Conservation (phyloP, 2,797 vertebrate genomes). For the Propithecus deckenii region DNA sequence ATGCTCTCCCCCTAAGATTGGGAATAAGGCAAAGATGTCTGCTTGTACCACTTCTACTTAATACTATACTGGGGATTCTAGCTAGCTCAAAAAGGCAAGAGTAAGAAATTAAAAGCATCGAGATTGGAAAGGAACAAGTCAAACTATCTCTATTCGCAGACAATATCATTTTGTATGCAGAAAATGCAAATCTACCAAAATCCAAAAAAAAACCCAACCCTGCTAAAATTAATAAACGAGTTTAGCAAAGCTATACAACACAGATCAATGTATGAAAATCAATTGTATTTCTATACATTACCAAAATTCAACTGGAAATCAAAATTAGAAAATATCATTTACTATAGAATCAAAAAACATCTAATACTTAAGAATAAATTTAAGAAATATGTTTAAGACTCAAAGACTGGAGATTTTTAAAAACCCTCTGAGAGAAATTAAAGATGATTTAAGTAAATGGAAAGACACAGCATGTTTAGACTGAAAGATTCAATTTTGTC, state of each 20-base stretch:
- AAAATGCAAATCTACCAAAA: neutral
- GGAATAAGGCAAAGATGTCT: neutral
- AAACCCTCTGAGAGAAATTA: neutral
- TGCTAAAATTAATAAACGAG: neutral
- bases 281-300: neutral
- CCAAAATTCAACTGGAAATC: neutral
- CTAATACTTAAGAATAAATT: neutral
- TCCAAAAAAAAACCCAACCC: no score
- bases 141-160: neutral
- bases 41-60: neutral
- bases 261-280: neutral
- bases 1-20: no score
- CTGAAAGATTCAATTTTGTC: neutral
- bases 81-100: neutral
- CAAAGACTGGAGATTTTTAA: neutral
- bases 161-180: neutral
- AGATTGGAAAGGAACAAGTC: neutral
- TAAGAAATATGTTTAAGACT: neutral
- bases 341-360: neutral
- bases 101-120: neutral
- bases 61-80: neutral
- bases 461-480: neutral
- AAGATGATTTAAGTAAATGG: neutral
- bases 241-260: neutral
- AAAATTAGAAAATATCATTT: neutral